These are phyloP conservation scores for Stenichneumon culpator DNA, from an alignment of 2,888 invertebrate genomes.

Conservation along the genomic window DNA sequence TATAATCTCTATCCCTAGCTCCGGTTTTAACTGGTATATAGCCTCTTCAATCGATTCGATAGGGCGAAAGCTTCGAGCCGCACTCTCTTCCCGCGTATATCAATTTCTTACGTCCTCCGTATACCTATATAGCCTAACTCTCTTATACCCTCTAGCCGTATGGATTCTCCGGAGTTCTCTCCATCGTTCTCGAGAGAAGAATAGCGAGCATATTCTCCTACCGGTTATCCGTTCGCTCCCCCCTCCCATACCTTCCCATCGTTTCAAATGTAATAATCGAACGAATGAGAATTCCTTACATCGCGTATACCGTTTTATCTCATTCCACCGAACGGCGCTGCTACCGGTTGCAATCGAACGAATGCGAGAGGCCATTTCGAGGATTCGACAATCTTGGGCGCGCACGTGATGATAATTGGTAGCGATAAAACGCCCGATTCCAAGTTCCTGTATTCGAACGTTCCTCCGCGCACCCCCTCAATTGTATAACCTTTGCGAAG, in stretches of 20 bases:
- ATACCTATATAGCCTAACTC: background rate
- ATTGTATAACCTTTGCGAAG: too few relatives aligned
- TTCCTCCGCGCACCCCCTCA: background rate
- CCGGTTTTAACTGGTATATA: background rate
- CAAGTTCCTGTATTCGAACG: background rate
- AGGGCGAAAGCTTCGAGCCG: background rate
- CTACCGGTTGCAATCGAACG: constrained; percentile 38
- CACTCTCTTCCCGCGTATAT: background rate
- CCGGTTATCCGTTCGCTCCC: constrained; percentile 10
- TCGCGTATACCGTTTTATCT: background rate
- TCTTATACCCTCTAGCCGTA: background rate
- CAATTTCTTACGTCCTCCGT: background rate
- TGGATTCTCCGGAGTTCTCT: constrained; percentile 19
- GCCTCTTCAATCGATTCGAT: background rate
- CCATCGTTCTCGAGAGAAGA: constrained; percentile 10
- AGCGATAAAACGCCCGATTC: constrained; percentile 37
- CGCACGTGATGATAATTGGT: constrained; percentile 57
- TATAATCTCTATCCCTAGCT: constrained; percentile 5
- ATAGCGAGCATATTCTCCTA: constrained; percentile 24
- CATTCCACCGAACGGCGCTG: background rate
- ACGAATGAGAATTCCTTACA: constrained; percentile 15
- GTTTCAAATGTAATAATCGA: constrained; percentile 56
- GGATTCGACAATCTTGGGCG: constrained; percentile 18
- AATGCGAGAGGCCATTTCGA: constrained; percentile 36
- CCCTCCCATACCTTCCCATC: background rate